A percentile compares a stretch with the other conserved stretches of the same genome.
Conservation (phyloP, 2,113 vertebrate species). For the Mormyrus lacerda region DNA sequence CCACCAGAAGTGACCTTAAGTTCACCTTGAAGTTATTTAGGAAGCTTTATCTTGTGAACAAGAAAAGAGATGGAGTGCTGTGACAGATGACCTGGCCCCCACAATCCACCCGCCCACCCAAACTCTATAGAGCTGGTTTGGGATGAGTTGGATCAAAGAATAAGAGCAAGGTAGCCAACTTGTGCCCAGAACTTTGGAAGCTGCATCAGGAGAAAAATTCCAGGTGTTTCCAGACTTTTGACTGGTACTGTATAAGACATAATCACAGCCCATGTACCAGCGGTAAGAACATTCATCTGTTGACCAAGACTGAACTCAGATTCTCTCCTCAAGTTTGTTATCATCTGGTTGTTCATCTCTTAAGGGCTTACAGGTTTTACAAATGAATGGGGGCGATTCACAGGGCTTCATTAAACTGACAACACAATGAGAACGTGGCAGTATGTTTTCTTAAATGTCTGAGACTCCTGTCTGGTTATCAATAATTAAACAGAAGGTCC, state of each 20-base stretch:
- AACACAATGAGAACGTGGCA: neutral
- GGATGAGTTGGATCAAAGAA: neutral
- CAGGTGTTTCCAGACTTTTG: neutral
- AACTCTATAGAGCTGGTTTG: neutral
- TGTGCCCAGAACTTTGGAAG: neutral
- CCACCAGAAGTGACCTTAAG: neutral
- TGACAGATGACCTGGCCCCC: neutral
- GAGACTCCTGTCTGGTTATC: neutral
- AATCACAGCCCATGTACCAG: neutral
- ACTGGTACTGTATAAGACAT: neutral
- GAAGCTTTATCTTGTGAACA: neutral
- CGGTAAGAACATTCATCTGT: neutral
- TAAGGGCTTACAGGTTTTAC: neutral
- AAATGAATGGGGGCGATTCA: neutral
- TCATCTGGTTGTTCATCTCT: neutral
- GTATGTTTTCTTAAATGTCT: neutral
- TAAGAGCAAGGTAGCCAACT: neutral
- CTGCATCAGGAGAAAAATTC: neutral
- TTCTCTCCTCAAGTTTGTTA: neutral
- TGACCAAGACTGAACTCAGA: neutral
- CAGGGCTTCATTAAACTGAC: neutral
- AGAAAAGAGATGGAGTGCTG: neutral
- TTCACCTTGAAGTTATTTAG: neutral
- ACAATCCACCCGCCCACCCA: neutral
- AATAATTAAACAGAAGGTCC: neutral